phyloP scores from a whole-genome alignment of 2,113 vertebrate species.

The Drymodes brunneopygia region DNA sequence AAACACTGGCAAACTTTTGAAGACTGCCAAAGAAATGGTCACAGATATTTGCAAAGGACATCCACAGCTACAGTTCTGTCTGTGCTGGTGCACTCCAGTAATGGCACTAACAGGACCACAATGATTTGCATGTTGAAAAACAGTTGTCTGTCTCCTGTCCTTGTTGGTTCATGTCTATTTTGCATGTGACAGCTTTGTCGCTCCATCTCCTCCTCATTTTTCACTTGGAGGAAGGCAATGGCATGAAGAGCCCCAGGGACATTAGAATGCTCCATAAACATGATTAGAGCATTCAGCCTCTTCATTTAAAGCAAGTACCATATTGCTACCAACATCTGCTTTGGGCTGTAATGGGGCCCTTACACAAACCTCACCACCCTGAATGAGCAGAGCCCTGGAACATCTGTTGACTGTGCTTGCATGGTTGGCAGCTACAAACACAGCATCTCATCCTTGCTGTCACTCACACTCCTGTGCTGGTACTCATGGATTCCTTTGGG shows the following conservation, averaged over 20 bases:
- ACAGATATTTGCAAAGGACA: background rate
- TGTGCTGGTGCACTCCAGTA: background rate
- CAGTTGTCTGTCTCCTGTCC: background rate
- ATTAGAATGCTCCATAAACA: slow-evolving; percentile 20
- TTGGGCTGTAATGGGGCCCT: background rate
- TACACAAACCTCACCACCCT: background rate
- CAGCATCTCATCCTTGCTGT: background rate
- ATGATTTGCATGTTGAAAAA: background rate
- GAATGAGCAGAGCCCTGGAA: background rate
- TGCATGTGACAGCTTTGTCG: background rate
- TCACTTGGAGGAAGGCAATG: background rate
- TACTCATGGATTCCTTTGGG: background rate
- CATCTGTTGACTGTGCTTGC: background rate
- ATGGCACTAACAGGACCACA: background rate
- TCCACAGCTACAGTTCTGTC: background rate
- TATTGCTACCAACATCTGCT: slow-evolving; percentile 34
- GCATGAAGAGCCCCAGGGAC: slow-evolving; percentile 1
- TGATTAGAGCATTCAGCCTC: slow-evolving; percentile 31
- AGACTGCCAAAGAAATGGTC: background rate
- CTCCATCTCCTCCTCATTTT: background rate
- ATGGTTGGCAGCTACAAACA: background rate
- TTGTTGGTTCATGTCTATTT: background rate
- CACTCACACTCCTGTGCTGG: background rate
- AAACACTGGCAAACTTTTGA: background rate
- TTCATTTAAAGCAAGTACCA: slow-evolving; percentile 28